phyloP scores from a whole-genome alignment of 2,113 vertebrate genomes.

The Arenaria interpres region DNA sequence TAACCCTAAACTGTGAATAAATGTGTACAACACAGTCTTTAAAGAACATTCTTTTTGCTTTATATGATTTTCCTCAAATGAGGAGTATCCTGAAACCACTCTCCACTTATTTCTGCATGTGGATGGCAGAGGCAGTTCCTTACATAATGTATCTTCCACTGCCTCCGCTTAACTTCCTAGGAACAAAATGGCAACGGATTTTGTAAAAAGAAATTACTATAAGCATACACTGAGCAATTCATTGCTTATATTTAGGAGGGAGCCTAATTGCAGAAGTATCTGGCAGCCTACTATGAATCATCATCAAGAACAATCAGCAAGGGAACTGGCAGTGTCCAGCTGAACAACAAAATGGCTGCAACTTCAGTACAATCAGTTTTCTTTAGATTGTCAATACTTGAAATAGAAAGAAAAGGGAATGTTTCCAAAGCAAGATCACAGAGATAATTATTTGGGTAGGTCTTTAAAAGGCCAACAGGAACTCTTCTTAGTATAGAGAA shows the following conservation, averaged over 20 bases:
- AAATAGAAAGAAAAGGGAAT: neutral
- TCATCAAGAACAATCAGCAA: neutral
- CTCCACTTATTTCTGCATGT: neutral
- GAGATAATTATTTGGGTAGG: neutral
- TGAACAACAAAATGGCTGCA: neutral
- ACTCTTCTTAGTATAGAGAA: neutral
- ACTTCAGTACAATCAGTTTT: neutral
- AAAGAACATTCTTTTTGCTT: neutral
- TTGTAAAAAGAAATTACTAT: neutral
- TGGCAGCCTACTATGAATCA: neutral
- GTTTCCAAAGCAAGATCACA: neutral
- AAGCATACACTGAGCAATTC: neutral
- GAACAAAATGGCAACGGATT: neutral
- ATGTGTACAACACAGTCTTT: rapidly evolving
- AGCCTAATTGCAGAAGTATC: neutral
- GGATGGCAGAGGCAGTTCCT: neutral
- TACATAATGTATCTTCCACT: neutral
- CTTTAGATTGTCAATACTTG: neutral
- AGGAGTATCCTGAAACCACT: neutral
- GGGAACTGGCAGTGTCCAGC: neutral
- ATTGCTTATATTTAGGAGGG: neutral
- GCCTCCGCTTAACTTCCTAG: neutral
- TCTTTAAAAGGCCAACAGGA: neutral
- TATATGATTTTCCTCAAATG: neutral
- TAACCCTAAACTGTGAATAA: neutral